A percentile compares a stretch with the other conserved stretches of the same genome.
Conservation (phyloP, 2,888 invertebrate species). For the Tipula helvola region DNA sequence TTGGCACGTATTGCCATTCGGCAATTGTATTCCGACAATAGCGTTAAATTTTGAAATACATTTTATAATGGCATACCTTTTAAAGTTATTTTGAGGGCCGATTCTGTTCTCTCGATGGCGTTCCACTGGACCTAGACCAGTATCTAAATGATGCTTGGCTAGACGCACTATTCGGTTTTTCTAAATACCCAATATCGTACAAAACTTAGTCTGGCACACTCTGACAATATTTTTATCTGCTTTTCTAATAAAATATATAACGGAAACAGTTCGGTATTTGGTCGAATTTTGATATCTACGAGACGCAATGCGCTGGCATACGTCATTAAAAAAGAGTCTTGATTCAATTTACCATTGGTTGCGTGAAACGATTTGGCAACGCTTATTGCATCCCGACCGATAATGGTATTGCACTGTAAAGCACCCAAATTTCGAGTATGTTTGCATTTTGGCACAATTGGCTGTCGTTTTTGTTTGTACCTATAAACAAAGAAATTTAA, state of each 20-base stretch:
- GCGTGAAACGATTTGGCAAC: too few species aligned
- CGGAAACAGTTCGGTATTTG: too few species aligned
- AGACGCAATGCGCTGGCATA: too few species aligned
- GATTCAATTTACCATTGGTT: too few species aligned
- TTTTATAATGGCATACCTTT: not conserved
- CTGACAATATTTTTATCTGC: too few species aligned
- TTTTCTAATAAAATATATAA: too few species aligned
- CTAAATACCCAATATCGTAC: not conserved
- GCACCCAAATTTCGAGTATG: not conserved
- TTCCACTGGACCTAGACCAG: not conserved
- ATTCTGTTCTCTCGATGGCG: not conserved
- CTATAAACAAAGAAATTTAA: too few species aligned
- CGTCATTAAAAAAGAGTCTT: too few species aligned
- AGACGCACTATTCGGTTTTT: too few species aligned
- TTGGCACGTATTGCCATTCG: too few species aligned
- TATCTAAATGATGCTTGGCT: too few species aligned
- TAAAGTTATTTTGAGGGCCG: not conserved
- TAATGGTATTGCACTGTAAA: not conserved
- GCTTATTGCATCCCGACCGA: not conserved
- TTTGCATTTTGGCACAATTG: not conserved
- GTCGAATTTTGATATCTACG: too few species aligned
- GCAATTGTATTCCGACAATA: not conserved
- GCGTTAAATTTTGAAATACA: not conserved
- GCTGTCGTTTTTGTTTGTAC: conserved; percentile 13
- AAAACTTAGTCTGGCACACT: not conserved